Base-by-base conservation (phyloP, 2,888 invertebrate species). In the Metopia argyrocephala region DNA sequence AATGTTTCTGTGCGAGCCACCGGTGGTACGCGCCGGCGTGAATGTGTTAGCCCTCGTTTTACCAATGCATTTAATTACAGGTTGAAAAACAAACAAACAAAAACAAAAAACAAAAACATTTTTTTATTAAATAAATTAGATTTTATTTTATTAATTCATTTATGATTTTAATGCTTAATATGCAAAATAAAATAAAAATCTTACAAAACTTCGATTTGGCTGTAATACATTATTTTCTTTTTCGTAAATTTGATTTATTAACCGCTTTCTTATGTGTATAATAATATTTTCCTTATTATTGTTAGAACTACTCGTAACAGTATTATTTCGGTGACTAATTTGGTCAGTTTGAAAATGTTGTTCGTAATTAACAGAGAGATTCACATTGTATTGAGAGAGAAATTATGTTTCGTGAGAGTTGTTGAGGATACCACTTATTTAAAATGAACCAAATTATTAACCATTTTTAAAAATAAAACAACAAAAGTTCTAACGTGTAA, bases 371-470 rank as follows among this genome's bases (percentile, higher is more conserved):
- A 62, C 21, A 54, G 18, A 31, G 28, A 76, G 38, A 59, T n/a
- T 52, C 15, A 71, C 2, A 59, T 7, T 27, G 3, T 46, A 45
- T 38, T 64, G 75, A 76, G 31, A 31, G 56, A 68, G 59, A 52
- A 15, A 23, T 28, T 62, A 5, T 25, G 62, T 46, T 27, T 66
- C 38, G 38, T 18, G 45, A 61, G 21, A 59, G 27, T 46, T 76
- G 21, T 52, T 76, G 68, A 69, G 76, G 52, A 76, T 69, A 68
- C 76, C 76, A 62, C 56, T 48, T 57, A 31, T 46, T 56, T 38
- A 3, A 38, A 15, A 38, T 46, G 9, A 6, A 52, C 25, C 59
- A 56, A 65, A 50, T 7, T 15, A 46, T 46, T 54, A 46, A 38
- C 38, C 38, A 38, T 12, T 38, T 38, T 38, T 46, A 62, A 68